Evolutionary conservation across 1,140 invertebrate species (phyloP).

Genomic region (Propsilocerus akamusi): DNA sequence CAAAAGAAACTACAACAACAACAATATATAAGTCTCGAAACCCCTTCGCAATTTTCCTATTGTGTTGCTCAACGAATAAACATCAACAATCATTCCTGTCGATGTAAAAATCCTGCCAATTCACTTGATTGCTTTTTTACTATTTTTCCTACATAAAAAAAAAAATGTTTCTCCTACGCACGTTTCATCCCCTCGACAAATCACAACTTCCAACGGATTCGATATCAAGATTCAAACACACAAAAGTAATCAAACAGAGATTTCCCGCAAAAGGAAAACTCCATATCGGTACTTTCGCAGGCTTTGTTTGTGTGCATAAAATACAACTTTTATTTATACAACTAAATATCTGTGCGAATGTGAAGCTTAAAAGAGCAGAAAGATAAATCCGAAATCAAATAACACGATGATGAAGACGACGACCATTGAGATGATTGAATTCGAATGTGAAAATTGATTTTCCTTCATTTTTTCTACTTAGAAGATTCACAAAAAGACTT

Average conservation of each 20-base stretch:
- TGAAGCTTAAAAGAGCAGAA: slow-evolving; percentile 3
- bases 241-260: background rate
- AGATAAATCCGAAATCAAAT: slow-evolving; percentile 2
- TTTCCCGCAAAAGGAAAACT: background rate
- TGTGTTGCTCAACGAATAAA: background rate
- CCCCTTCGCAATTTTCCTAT: background rate
- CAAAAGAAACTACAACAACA: too few relatives aligned
- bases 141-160: background rate
- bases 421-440: too few relatives aligned
- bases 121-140: slow-evolving; percentile 3
- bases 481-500: too few relatives aligned
- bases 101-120: slow-evolving; percentile 1
- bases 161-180: background rate
- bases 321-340: background rate
- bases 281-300: background rate
- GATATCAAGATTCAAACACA: background rate
- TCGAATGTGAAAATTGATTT: background rate
- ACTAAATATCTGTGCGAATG: background rate
- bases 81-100: background rate
- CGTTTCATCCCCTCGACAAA: background rate
- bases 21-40: background rate
- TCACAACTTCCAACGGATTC: background rate
- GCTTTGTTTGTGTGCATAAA: background rate
- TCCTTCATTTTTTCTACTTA: background rate
- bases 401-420: too few relatives aligned